Evolutionary conservation across 1,140 invertebrate species (phyloP), one percentile per base, ranked within the genome.

Genomic region (Bombus ignitus): DNA sequence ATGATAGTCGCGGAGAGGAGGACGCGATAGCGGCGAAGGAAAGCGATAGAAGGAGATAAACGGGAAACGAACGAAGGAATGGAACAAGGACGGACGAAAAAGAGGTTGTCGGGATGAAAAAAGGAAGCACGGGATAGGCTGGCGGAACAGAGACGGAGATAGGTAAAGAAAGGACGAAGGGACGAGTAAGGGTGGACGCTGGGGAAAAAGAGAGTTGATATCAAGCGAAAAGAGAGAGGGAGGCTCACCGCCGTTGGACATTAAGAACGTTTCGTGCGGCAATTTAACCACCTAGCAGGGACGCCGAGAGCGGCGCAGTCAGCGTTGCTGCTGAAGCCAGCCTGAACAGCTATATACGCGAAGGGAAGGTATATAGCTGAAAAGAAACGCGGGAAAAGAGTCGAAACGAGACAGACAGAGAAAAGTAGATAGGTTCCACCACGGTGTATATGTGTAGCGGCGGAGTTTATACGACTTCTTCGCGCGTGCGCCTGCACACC

Each of bases 211-310:
- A 47, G 53, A 62, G 80, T 71, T 81, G 85, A 71, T 65, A 70
- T 37, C 76, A 81, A 42, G 59, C 62, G 22, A 66, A 70, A 66
- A 68, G 62, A 80, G 68, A 82, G 74, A 78, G 70, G 71, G 68
- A 71, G 75, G 88, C 85, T 72, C 74, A 88, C 81, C 87, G 83
- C 84, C 88, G 89, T 87, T 88, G 92, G 90, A 89, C 90, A 93
- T 93, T 93, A 93, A 93, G 92, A 92, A 91, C 89, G 87, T 92
- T 92, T 92, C 89, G 88, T 88, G 86, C 88, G 79, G 90, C 91
- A 90, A 91, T 91, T 91, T 91, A 91, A 91, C 90, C 86, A 84
- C 79, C 72, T 83, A 73, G 81, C 42, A 81, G 90, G 87, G 86
- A 87, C 77, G 81, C 44, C 73, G 59, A 85, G 89, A 83, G 86